These are phyloP conservation scores for Protodeltote pygarga DNA, from an alignment of 2,888 invertebrate genomes.

Conservation along the genomic window DNA sequence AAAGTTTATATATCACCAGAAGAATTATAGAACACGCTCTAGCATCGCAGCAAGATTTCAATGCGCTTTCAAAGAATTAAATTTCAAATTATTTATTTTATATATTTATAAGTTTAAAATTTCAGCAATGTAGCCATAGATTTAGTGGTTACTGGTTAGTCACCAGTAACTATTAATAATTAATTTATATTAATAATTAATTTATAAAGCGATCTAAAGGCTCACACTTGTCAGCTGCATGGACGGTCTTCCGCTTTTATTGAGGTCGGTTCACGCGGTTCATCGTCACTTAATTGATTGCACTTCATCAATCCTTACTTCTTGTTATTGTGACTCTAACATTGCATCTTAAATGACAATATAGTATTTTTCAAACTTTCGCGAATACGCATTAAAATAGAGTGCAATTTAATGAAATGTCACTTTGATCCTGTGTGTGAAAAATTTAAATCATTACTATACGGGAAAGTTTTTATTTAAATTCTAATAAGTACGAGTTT, in stretches of 20 bases:
- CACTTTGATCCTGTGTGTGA: too few species aligned
- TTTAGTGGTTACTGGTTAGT: slow-evolving; percentile 5
- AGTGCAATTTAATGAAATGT: too few species aligned
- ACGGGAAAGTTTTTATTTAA: too few species aligned
- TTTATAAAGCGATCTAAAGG: slow-evolving; percentile 36
- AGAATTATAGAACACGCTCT: too few species aligned
- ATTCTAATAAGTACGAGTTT: too few species aligned
- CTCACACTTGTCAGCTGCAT: slow-evolving; percentile 32
- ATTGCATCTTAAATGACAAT: slow-evolving; percentile 25
- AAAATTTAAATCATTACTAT: too few species aligned
- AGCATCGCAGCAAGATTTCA: not conserved
- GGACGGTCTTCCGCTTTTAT: slow-evolving; percentile 70
- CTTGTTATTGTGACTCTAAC: slow-evolving; percentile 28
- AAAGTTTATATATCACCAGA: too few species aligned
- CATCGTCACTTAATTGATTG: slow-evolving; percentile 59
- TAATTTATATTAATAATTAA: slow-evolving; percentile 4
- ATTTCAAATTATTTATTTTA: too few species aligned
- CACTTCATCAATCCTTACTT: slow-evolving; percentile 42
- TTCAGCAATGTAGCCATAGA: slow-evolving; percentile 32
- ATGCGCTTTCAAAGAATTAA: too few species aligned
- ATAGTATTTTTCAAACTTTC: too few species aligned
- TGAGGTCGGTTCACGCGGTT: slow-evolving; percentile 72
- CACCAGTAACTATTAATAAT: slow-evolving; percentile 9
- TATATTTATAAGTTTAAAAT: too few species aligned
- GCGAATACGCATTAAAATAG: too few species aligned